Evolutionary conservation across 2,113 vertebrate species (phyloP).

Genomic region (Aspidoscelis tigris): DNA sequence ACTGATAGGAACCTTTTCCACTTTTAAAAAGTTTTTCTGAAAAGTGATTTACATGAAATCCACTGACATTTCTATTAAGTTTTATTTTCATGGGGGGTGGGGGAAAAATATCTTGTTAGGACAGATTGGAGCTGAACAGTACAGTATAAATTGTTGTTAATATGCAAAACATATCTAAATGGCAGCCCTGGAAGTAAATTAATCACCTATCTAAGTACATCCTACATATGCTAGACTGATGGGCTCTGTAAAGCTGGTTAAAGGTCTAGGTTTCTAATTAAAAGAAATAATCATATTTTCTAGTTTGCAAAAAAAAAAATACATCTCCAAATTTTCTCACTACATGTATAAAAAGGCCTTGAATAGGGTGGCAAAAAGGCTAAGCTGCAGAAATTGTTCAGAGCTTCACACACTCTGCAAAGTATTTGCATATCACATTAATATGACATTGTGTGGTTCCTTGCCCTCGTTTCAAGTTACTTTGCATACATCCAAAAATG

Average conservation of each 20-base stretch:
- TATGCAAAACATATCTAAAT: rapidly evolving
- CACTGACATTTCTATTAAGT: constrained; percentile 4
- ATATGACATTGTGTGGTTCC: not conserved
- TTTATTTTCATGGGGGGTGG: not conserved
- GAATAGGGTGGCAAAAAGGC: constrained; percentile 3
- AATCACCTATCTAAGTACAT: not conserved
- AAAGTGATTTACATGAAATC: not conserved
- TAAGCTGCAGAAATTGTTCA: not conserved
- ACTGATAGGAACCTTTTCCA: not conserved
- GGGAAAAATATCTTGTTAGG: not conserved
- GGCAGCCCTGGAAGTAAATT: constrained; percentile 13
- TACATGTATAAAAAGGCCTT: not conserved
- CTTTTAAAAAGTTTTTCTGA: not conserved
- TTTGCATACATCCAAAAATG: constrained; percentile 5
- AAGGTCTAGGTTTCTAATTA: not conserved
- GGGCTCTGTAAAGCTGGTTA: not conserved
- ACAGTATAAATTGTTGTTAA: not conserved
- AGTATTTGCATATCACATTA: not conserved
- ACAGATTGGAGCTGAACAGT: rapidly evolving
- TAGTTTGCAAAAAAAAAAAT: not conserved
- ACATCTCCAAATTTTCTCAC: not conserved
- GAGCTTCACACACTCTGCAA: not conserved
- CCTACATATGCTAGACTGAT: rapidly evolving
- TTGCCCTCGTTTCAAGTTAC: not conserved
- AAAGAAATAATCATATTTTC: not conserved